Evolutionary conservation across 2,797 vertebrate genomes (phyloP).

Genomic region (Eremophila alpestris): DNA sequence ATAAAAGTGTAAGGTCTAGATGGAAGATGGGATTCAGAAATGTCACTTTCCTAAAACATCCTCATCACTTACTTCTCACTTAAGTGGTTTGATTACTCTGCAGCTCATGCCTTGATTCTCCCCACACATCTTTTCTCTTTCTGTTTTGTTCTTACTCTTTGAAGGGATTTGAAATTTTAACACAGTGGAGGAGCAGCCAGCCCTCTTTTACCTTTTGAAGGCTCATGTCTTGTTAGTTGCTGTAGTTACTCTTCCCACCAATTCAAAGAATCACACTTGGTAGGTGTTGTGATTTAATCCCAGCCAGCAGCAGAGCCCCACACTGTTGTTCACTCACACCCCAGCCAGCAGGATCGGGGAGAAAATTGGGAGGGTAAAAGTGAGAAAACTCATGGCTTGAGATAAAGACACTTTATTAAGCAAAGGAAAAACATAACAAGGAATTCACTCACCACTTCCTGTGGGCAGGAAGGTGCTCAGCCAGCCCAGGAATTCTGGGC

Average conservation of each 20-base stretch:
- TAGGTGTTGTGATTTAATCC: background rate
- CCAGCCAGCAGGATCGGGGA: rapidly evolving
- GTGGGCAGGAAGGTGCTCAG: background rate
- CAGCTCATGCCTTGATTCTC: constrained; percentile 1
- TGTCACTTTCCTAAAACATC: background rate
- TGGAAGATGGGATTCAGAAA: background rate
- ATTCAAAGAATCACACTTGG: background rate
- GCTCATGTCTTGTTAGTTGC: background rate
- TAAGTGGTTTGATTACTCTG: constrained; percentile 43
- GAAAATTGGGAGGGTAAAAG: background rate
- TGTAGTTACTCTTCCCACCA: background rate
- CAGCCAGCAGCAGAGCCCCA: background rate
- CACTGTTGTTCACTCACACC: rapidly evolving
- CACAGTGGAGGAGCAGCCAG: background rate
- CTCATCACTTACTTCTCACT: constrained; percentile 8
- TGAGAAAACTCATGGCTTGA: background rate
- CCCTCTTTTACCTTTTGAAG: background rate
- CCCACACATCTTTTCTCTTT: background rate
- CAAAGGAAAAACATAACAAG: background rate
- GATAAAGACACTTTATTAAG: background rate
- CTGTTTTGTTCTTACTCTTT: background rate
- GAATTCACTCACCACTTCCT: background rate
- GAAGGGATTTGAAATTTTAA: constrained; percentile 10
- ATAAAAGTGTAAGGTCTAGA: constrained; percentile 13
- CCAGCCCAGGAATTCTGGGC: background rate